These are phyloP conservation scores for Alligator mississippiensis DNA, from an alignment of 2,113 vertebrate genomes.

Conservation along the genomic window DNA sequence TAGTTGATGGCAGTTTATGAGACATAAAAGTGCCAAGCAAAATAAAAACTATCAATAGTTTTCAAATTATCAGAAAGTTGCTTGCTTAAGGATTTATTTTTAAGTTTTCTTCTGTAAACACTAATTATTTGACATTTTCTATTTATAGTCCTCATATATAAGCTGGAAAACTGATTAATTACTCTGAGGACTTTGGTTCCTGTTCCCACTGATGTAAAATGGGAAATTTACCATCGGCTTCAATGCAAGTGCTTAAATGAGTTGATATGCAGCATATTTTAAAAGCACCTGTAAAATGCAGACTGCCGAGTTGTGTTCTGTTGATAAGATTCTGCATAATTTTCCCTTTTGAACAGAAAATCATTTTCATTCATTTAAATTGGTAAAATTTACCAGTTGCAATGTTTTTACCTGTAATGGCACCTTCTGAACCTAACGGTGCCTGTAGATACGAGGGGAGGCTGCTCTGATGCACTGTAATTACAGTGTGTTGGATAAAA, in stretches of 20 bases:
- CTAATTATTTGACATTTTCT: constrained; percentile 8
- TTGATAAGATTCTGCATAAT: constrained; percentile 7
- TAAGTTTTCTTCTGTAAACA: constrained; percentile 1
- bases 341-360: background rate
- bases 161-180: constrained; percentile 25
- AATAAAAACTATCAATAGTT: background rate
- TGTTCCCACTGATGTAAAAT: background rate
- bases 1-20: background rate
- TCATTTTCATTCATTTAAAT: background rate
- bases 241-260: constrained; percentile 43
- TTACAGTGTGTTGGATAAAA: too few species aligned
- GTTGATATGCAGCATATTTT: constrained; percentile 69
- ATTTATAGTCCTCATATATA: background rate
- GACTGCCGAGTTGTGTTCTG: constrained; percentile 65
- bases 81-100: background rate
- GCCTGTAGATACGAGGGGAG: too few species aligned
- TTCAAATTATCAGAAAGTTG: background rate
- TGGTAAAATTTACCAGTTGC: constrained; percentile 11
- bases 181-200: constrained; percentile 20
- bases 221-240: constrained; percentile 54
- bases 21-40: background rate
- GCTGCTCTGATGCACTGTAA: too few species aligned
- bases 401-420: background rate
- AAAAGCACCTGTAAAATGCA: constrained; percentile 62
- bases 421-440: background rate